Conservation (phyloP, 2,113 vertebrate species). For the Gobio gobio region DNA sequence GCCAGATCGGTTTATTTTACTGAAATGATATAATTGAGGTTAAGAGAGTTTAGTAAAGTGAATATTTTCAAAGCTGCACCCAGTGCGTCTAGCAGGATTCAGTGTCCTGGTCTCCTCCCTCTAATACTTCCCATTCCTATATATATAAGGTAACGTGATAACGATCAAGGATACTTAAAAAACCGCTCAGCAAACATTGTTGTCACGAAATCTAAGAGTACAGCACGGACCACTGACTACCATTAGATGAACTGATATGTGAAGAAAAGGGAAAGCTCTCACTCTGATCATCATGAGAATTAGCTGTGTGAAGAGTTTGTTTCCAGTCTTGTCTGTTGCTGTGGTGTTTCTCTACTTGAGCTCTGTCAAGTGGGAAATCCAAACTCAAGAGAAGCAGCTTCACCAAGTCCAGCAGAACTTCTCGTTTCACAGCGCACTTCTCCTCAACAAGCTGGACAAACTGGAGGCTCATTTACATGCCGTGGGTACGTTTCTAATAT, state of each 20-base stretch:
- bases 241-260: background rate
- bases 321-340: background rate
- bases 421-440: conserved; percentile 46
- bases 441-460: conserved; percentile 62
- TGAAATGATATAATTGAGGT: no score
- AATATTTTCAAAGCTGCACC: background rate
- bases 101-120: conserved; percentile 37
- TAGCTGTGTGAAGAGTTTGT: background rate
- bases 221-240: no score
- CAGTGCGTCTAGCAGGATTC: conserved; percentile 4
- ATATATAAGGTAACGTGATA: no score
- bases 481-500: conserved; percentile 60
- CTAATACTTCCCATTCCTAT: no score
- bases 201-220: background rate
- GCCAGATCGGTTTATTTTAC: no score
- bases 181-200: background rate
- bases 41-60: no score
- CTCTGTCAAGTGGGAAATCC: conserved; percentile 58
- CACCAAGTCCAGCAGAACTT: conserved; percentile 58
- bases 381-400: conserved; percentile 50
- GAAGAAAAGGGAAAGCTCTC: no score
- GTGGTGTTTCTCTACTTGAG: conserved; percentile 55
- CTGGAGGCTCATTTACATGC: conserved; percentile 62
- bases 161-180: no score
- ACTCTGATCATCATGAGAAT: conserved; percentile 24